Base-by-base conservation (phyloP, 2,113 vertebrate genomes). In the Neomonachus schauinslandi region DNA sequence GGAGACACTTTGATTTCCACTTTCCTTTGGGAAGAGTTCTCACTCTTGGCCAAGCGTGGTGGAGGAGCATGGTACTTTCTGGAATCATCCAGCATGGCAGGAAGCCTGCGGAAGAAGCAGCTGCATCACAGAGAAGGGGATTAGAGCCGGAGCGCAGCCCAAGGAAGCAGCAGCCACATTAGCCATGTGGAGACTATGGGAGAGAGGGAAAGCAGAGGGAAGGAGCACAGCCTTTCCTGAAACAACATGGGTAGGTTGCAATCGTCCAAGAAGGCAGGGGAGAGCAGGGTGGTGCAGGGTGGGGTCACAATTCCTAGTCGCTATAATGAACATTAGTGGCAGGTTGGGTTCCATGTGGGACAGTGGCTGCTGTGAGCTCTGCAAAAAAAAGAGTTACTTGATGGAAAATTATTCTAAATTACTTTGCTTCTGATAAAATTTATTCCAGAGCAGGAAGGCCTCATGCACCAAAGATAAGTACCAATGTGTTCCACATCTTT, bases 381-480 rank as follows among this genome's bases (percentile, higher is more conserved):
- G 69, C 2, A 61, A 46, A 87, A 61, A 76, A 71, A 42, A 63
- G 16, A 61, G 10, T 61, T 86, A 63, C 59, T 79, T 84, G 76
- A 81, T 19, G 18, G 79, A 61, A 86, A 57, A 95, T 86, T 51
- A 91, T 74, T 87, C 85, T 74, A 59, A 46, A 53, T 92, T 79
- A 61, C 81, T 98, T 98, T 97, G 83, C 85, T 82, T 84, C 80
- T 89, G 95, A 46, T 80, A 97, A 89, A 96, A 76, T 11, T 46
- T 96, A 77, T 14, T 59, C 63, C 42, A 90, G n/a, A 80, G 11
- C 84, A 86, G 49, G 24, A 92, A 95, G 91, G 69, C 42, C 3
- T 90, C 1, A 7, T 94, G 42, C 79, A 39, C 28, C 90, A 96
- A 79, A 89, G 93, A 92, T 80, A 95, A 96, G 94, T 51, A 95